These are phyloP conservation scores for Hydrotaea diabolus DNA, from an alignment of 2,888 invertebrate genomes.

Conservation along the genomic window DNA sequence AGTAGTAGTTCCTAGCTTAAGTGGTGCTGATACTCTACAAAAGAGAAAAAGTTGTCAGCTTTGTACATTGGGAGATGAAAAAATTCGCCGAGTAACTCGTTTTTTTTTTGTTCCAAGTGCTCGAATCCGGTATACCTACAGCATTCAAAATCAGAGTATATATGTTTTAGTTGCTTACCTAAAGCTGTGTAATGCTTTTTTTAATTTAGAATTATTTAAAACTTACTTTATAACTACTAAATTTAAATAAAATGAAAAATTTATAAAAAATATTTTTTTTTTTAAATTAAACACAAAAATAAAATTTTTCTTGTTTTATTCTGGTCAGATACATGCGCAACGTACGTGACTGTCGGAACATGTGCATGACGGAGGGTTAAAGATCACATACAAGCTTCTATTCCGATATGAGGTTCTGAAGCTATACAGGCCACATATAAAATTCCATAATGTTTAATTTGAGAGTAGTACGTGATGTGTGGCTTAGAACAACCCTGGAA, in stretches of 20 bases:
- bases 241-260: constrained; percentile 30
- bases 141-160: constrained; percentile 48
- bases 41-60: constrained; percentile 51
- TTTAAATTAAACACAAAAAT: too few relatives aligned
- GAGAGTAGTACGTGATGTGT: too few relatives aligned
- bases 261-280: too few relatives aligned
- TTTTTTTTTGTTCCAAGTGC: constrained; percentile 46
- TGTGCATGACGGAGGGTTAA: too few relatives aligned
- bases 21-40: constrained; percentile 50
- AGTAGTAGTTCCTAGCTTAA: constrained; percentile 48
- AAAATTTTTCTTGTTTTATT: too few relatives aligned
- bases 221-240: constrained; percentile 44
- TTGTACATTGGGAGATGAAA: constrained; percentile 51
- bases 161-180: constrained; percentile 48
- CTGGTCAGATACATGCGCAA: too few relatives aligned
- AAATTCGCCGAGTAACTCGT: constrained; percentile 50
- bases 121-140: constrained; percentile 41
- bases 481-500: too few relatives aligned
- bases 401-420: too few relatives aligned
- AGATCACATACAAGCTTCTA: too few relatives aligned
- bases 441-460: too few relatives aligned
- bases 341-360: too few relatives aligned
- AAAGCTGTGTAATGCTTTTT: constrained; percentile 12
- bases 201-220: constrained; percentile 29
- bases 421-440: too few relatives aligned